Percentiles rank a stretch among this genome's conserved stretches.
These are phyloP conservation scores for Cygnus buccinator DNA, from an alignment of 2,113 vertebrate genomes.

Conservation along the genomic window DNA sequence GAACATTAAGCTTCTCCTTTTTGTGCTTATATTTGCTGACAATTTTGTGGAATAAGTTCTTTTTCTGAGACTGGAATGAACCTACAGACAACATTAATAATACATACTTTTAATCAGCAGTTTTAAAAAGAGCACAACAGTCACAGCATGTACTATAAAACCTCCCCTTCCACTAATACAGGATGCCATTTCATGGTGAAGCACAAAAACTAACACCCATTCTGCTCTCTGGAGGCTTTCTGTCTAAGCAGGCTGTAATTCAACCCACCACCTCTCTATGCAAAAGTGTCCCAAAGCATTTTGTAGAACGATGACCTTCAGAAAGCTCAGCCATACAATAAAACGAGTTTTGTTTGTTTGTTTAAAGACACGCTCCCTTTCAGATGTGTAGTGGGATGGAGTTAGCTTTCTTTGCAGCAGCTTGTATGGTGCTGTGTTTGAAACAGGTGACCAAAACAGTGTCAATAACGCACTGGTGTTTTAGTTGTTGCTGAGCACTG, in stretches of 20 bases:
- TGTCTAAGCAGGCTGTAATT: neutral
- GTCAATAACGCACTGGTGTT: neutral
- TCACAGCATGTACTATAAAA: constrained; percentile 8
- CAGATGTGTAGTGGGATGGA: accelerated
- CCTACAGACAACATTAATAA: constrained; percentile 86
- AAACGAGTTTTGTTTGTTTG: neutral
- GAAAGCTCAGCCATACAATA: neutral
- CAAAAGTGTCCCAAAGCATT: neutral
- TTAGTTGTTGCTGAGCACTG: neutral
- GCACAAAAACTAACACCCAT: neutral
- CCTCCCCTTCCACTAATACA: neutral
- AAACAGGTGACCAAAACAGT: neutral
- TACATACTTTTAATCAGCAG: constrained; percentile 71
- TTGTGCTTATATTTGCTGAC: constrained; percentile 95
- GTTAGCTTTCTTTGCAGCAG: neutral
- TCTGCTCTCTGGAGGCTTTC: neutral
- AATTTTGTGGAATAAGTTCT: constrained; percentile 96
- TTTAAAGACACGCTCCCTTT: neutral
- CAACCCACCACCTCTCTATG: neutral
- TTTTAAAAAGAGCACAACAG: constrained; percentile 9
- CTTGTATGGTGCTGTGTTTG: neutral
- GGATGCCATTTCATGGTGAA: neutral
- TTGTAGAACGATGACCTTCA: neutral
- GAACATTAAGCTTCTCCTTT: constrained; percentile 90
- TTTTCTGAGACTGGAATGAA: constrained; percentile 94